Conservation (phyloP, 2,797 vertebrate genomes). For the Myripristis murdjan region DNA sequence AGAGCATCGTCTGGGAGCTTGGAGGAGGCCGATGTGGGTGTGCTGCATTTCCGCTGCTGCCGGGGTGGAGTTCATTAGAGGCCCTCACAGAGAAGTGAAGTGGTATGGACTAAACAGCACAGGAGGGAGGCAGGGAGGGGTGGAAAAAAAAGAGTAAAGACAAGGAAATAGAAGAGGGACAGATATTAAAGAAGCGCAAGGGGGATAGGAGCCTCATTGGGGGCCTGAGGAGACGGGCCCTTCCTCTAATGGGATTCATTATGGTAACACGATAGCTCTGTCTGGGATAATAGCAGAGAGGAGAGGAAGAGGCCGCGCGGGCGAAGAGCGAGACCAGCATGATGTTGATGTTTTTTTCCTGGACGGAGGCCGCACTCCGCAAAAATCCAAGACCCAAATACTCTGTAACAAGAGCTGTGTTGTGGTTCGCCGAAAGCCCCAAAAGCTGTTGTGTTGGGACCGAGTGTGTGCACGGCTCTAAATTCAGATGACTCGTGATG, state of each 20-base stretch:
- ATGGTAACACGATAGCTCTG: slow-evolving; percentile 76
- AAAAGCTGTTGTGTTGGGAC: slow-evolving; percentile 40
- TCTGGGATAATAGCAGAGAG: slow-evolving; percentile 62
- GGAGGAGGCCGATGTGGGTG: slow-evolving; percentile 21
- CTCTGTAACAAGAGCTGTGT: slow-evolving; percentile 63
- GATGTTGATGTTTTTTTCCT: slow-evolving; percentile 72
- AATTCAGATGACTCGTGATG: slow-evolving; percentile 45
- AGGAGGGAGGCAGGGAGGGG: background rate
- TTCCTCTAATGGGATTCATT: slow-evolving; percentile 75
- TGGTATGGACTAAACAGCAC: slow-evolving; percentile 6
- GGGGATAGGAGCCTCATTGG: slow-evolving; percentile 41
- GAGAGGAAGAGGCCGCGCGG: slow-evolving; percentile 63
- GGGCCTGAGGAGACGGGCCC: slow-evolving; percentile 46
- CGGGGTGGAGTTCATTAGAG: slow-evolving; percentile 42
- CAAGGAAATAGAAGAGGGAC: slow-evolving; percentile 5
- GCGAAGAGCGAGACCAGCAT: slow-evolving; percentile 52
- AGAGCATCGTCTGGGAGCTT: slow-evolving; percentile 24
- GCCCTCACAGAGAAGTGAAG: background rate
- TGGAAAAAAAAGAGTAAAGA: slow-evolving; percentile 20
- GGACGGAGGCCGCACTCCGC: slow-evolving; percentile 58
- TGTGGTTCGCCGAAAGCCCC: slow-evolving; percentile 57
- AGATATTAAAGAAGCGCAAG: slow-evolving; percentile 23
- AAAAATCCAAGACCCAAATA: slow-evolving; percentile 59
- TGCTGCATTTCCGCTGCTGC: slow-evolving; percentile 23
- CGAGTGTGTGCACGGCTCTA: slow-evolving; percentile 12